Base-by-base conservation (phyloP, 35 echinoderm and acorn worm species). In the Eucidaris tribuloides region DNA sequence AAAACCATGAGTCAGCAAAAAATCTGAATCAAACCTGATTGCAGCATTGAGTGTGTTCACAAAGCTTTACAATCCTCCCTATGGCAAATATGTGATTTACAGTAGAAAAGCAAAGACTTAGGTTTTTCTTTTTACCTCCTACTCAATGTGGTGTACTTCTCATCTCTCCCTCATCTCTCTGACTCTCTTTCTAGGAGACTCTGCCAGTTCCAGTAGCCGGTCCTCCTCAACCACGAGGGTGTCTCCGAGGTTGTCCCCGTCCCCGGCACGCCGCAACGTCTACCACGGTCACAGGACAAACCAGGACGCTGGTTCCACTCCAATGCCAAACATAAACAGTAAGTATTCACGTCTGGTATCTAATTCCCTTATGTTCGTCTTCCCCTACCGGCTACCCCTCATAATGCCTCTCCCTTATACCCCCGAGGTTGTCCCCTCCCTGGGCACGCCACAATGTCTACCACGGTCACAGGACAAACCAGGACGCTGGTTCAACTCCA, bases 211-310 rank as follows among this genome's bases (percentile, higher is more conserved):
- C 0, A 72, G 66, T 35, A 72, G 66, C 19, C 66, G 66, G 36
- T 72, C 66, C 40, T 72, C 66, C 23, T 72, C 66, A 5, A 72
- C 32, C 36, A 72, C 66, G 20, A 37, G 66, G 28, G 36, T 72
- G 36, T 72, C 66, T 23, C 66, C 66, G 0, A 32, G 66, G 11
- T 46, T 57, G 19, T 57, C 77, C 43, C 50, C 77, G 0, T 57
- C 77, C 13, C 77, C 77, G 11, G 46, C 77, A 15, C 77, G 32
- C 45, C 77, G 44, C 13, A n/a, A n/a, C n/a, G 23, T 35, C 46
- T 46, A 9, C 43, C 38, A 28, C 2, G 42, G 30, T 5, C 7
- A 25, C 0, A 42, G 70, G 27, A 23, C 25, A 13, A 40, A 9
- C 45, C 44, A 54, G 44, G 7, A 79, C 14, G 20, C 22, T 14